These are phyloP conservation scores for Tupaia chinensis DNA, from an alignment of 2,113 vertebrate genomes.

Conservation along the genomic window DNA sequence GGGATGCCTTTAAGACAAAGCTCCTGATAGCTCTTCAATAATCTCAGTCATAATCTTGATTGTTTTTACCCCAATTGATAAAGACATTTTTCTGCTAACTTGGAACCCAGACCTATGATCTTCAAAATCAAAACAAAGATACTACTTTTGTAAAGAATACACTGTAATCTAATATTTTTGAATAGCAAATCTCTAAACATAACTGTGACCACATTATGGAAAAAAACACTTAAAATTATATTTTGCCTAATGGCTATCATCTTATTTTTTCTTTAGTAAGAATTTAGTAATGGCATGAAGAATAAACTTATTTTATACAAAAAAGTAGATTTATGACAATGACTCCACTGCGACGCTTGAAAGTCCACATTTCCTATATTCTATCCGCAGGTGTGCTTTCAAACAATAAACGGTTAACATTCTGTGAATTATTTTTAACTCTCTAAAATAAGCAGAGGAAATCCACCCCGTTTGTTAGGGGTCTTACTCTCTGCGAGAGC, in stretches of 20 bases:
- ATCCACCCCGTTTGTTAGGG: background rate
- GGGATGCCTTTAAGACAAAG: background rate
- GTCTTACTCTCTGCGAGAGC: background rate
- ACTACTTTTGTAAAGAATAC: background rate
- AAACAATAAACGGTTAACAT: background rate
- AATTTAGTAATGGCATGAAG: background rate
- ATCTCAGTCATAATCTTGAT: no score
- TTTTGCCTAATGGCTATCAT: conserved; percentile 25
- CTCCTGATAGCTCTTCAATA: background rate
- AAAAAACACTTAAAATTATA: background rate
- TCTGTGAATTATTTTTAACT: conserved; percentile 9
- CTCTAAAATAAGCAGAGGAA: conserved; percentile 9
- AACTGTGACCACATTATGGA: background rate
- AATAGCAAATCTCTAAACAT: conserved; percentile 25
- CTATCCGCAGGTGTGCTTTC: background rate
- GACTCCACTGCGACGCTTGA: background rate
- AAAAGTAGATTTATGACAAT: background rate
- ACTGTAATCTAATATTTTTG: conserved; percentile 46
- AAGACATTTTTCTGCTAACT: background rate
- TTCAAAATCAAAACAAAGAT: conserved; percentile 13
- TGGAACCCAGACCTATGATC: background rate
- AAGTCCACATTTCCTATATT: background rate
- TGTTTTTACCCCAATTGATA: background rate
- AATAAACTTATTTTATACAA: background rate
- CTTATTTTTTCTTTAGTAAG: conserved; percentile 15